Evolutionary conservation across 2,113 vertebrate genomes (phyloP).

Genomic region (Callopanchax toddi): DNA sequence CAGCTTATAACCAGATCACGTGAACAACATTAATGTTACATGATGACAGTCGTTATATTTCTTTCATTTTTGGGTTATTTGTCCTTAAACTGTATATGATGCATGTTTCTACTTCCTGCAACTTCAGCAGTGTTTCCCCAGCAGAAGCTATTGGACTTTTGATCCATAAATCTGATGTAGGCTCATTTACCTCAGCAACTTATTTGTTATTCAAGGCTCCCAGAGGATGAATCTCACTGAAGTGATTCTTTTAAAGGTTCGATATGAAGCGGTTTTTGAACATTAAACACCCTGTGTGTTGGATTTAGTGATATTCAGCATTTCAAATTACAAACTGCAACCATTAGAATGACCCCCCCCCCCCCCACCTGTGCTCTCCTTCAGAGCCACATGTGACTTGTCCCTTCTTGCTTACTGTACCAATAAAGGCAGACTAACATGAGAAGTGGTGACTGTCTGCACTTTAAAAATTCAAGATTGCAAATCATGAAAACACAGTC

Average conservation of each 20-base stretch:
- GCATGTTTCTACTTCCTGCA: not conserved
- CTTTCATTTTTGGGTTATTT: not conserved
- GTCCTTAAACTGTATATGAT: not conserved
- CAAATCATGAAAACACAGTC: too few relatives aligned
- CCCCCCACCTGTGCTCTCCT: too few relatives aligned
- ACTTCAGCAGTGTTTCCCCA: not conserved
- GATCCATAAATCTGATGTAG: not conserved
- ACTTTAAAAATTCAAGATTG: too few relatives aligned
- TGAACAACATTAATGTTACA: not conserved
- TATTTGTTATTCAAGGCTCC: not conserved
- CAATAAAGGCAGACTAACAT: too few relatives aligned
- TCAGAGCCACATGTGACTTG: too few relatives aligned
- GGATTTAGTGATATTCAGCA: not conserved
- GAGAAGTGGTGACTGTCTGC: too few relatives aligned
- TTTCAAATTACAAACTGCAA: too few relatives aligned
- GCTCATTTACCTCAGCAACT: not conserved
- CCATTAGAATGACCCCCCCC: too few relatives aligned
- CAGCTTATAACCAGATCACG: slow-evolving; percentile 4
- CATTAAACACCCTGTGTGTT: not conserved
- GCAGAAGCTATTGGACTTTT: not conserved
- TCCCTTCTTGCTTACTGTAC: too few relatives aligned
- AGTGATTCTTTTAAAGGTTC: not conserved
- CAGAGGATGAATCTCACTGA: not conserved
- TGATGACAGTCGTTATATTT: not conserved
- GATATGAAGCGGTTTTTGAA: not conserved